These are phyloP conservation scores for Myrmecobius fasciatus DNA, from an alignment of 2,113 vertebrate genomes.

Conservation along the genomic window DNA sequence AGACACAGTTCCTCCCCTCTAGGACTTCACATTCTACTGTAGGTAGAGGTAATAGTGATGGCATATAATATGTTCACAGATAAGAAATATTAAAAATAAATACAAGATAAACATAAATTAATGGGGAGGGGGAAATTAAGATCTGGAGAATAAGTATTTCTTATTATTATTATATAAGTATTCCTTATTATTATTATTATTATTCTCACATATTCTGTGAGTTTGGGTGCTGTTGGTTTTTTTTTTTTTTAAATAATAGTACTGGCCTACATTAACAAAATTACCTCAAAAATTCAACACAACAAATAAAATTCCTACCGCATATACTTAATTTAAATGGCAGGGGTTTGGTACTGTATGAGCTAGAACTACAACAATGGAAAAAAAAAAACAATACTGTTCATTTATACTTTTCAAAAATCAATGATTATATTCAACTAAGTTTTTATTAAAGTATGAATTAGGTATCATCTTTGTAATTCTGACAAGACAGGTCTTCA, in stretches of 20 bases:
- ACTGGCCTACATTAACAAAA: not conserved
- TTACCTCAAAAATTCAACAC: not conserved
- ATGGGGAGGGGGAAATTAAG: not conserved
- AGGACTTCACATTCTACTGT: not conserved
- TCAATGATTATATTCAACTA: conserved; percentile 30
- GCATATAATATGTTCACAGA: not conserved
- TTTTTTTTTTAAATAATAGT: not conserved
- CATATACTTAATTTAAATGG: not conserved
- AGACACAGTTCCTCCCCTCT: not conserved
- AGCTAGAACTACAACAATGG: not conserved
- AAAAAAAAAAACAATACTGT: not conserved
- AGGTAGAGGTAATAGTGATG: not conserved
- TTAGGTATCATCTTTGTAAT: conserved; percentile 1
- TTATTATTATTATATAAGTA: no score
- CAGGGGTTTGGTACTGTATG: not conserved
- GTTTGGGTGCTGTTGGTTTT: no score
- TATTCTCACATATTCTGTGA: no score
- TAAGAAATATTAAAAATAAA: not conserved
- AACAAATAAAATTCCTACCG: not conserved
- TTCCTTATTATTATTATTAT: no score
- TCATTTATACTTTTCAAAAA: conserved; percentile 12
- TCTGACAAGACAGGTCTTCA: not conserved
- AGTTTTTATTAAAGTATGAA: conserved; percentile 2
- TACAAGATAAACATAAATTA: not conserved
- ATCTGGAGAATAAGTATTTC: not conserved